A percentile compares a stretch with the other conserved stretches of the same genome.
These are phyloP conservation scores for Pagetopsis macropterus DNA, from an alignment of 2,797 vertebrate genomes.

Conservation along the genomic window DNA sequence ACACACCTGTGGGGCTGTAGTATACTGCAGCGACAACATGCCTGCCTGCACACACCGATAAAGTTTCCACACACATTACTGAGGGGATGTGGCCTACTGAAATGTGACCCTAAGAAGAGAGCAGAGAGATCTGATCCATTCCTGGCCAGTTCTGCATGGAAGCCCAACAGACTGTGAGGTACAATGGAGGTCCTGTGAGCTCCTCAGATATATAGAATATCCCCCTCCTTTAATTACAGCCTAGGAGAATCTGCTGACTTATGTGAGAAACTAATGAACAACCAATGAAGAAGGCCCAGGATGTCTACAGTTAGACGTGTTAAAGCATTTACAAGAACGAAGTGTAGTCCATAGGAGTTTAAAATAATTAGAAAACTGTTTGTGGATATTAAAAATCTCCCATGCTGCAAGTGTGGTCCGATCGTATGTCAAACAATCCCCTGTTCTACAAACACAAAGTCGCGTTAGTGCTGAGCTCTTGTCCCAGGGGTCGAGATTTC, in stretches of 20 bases:
- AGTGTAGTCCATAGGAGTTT: conserved; percentile 28
- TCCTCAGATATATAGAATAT: conserved; percentile 26
- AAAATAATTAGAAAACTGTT: conserved; percentile 39
- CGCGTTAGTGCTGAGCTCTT: conserved; percentile 38
- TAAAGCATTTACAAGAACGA: conserved; percentile 13
- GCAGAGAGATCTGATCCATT: conserved; percentile 47
- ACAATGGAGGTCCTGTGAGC: conserved; percentile 73
- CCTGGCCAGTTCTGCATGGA: conserved; percentile 43
- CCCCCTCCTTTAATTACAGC: conserved; percentile 64
- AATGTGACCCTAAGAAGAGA: conserved; percentile 60
- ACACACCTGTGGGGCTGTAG: conserved; percentile 64
- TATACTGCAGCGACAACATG: conserved; percentile 9
- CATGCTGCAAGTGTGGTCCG: conserved; percentile 20
- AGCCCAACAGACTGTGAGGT: conserved; percentile 46
- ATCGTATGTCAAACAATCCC: conserved; percentile 43
- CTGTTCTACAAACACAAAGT: conserved; percentile 41
- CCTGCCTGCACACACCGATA: conserved; percentile 49
- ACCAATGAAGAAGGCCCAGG: conserved; percentile 20
- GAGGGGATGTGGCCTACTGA: conserved; percentile 51
- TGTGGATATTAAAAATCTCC: conserved; percentile 43
- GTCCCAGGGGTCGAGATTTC: conserved; percentile 52
- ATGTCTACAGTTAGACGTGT: conserved; percentile 8
- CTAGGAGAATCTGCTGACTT: conserved; percentile 66
- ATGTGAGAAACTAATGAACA: conserved; percentile 49
- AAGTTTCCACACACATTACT: conserved; percentile 48